A percentile compares a stretch with the other conserved stretches of the same genome.
Evolutionary conservation across 1,140 invertebrate genomes (phyloP).

Genomic region (Sminthurinus signatus): DNA sequence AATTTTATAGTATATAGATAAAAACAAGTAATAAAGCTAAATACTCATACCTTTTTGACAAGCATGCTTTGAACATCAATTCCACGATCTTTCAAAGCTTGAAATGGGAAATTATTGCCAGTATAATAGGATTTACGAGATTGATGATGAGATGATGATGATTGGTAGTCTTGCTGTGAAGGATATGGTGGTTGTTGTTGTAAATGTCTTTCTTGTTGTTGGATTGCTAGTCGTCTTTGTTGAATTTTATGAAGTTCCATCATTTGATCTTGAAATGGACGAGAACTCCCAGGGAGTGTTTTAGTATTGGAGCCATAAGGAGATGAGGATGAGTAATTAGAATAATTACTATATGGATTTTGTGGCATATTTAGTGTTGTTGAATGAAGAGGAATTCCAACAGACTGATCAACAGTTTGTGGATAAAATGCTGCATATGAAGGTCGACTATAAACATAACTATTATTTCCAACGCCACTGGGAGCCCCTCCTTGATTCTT

Average conservation of each 20-base stretch:
- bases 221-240: neutral
- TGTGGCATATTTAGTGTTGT: neutral
- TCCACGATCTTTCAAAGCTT: slow-evolving; percentile 24
- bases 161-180: too few species aligned
- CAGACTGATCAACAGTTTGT: neutral
- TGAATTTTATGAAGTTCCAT: neutral
- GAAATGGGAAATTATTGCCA: slow-evolving; percentile 8
- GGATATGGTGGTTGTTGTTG: too few species aligned
- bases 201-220: neutral
- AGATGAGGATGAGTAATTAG: neutral
- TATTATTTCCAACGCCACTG: slow-evolving; percentile 47
- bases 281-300: neutral
- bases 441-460: slow-evolving; percentile 43
- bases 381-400: neutral
- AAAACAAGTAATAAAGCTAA: too few species aligned
- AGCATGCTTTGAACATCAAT: slow-evolving; percentile 25
- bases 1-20: too few species aligned
- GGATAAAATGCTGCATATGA: slow-evolving; percentile 16
- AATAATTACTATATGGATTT: neutral
- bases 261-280: slow-evolving; percentile 6
- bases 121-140: too few species aligned
- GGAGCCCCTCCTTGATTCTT: slow-evolving; percentile 39
- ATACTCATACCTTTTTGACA: too few species aligned
- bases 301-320: neutral
- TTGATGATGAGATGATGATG: too few species aligned